Conservation (phyloP, 2,797 vertebrate genomes). For the Gorsachius magnificus region DNA sequence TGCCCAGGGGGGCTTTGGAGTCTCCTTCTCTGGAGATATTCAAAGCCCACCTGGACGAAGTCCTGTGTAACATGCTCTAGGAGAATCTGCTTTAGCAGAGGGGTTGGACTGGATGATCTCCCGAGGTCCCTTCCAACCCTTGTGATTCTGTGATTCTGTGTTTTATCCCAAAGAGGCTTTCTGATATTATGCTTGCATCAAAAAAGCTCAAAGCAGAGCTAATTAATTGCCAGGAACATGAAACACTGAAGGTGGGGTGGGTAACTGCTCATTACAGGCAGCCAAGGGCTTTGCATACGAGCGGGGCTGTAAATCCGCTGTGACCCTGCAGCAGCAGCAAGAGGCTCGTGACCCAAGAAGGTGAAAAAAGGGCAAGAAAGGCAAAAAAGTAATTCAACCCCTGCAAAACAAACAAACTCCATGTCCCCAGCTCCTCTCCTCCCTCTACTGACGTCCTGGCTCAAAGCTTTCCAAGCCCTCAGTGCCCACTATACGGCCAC, state of each 20-base stretch:
- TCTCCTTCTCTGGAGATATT: too few species aligned
- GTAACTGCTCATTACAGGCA: not conserved
- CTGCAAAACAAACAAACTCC: not conserved
- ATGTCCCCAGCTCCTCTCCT: not conserved
- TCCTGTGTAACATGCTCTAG: too few species aligned
- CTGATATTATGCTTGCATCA: not conserved
- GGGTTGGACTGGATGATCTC: too few species aligned
- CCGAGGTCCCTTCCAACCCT: too few species aligned
- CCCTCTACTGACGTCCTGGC: not conserved
- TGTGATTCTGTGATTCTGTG: too few species aligned
- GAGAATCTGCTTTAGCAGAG: too few species aligned
- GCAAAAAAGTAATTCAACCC: not conserved
- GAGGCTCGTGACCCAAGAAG: not conserved
- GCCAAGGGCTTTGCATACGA: not conserved
- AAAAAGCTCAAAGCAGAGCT: not conserved
- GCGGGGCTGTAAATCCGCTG: not conserved
- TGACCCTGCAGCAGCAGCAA: not conserved
- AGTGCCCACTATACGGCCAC: fast-evolving
- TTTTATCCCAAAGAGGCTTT: not conserved
- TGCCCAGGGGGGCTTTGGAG: too few species aligned
- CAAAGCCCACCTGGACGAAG: too few species aligned
- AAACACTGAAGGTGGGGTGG: not conserved
- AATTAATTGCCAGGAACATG: not conserved
- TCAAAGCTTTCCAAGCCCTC: not conserved
- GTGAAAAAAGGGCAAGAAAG: not conserved